A percentile compares a stretch with the other conserved stretches of the same genome.
Conservation (phyloP, 2,797 vertebrate species). For the Tadarida brasiliensis region DNA sequence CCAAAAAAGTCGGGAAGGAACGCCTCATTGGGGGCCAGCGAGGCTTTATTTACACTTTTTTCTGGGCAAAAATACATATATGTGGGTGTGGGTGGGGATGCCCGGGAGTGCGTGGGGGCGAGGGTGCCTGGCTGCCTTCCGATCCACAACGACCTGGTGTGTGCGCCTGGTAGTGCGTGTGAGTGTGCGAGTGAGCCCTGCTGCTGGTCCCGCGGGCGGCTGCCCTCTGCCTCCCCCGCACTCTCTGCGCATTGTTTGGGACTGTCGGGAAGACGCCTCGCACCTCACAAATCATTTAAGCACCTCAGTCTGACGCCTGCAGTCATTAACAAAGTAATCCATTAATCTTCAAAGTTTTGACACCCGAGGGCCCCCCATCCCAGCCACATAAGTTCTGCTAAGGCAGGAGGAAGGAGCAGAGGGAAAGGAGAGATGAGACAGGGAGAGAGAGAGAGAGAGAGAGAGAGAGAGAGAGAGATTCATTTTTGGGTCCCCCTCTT, state of each 20-base stretch:
- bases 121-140: conserved; percentile 70
- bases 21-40: conserved; percentile 96
- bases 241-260: conserved; percentile 92
- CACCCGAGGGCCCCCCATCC: conserved; percentile 87
- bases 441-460: not conserved
- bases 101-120: conserved; percentile 58
- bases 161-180: conserved; percentile 55
- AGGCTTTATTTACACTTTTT: conserved; percentile 97
- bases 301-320: conserved; percentile 92
- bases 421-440: not conserved
- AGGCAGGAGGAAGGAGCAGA: conserved; percentile 81
- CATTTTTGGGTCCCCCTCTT: not conserved
- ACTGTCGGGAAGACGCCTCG: conserved; percentile 95
- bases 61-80: conserved; percentile 86
- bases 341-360: conserved; percentile 94
- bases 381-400: conserved; percentile 87
- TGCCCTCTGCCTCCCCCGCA: conserved; percentile 91
- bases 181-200: conserved; percentile 71
- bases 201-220: conserved; percentile 87
- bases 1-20: conserved; percentile 97
- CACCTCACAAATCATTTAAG: conserved; percentile 94
- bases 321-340: conserved; percentile 94
- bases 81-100: conserved; percentile 79
- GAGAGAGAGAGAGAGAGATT: not conserved
- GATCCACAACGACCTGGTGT: conserved; percentile 70